Conservation (phyloP, 2,888 invertebrate species). For the Synanthedon myopaeformis region DNA sequence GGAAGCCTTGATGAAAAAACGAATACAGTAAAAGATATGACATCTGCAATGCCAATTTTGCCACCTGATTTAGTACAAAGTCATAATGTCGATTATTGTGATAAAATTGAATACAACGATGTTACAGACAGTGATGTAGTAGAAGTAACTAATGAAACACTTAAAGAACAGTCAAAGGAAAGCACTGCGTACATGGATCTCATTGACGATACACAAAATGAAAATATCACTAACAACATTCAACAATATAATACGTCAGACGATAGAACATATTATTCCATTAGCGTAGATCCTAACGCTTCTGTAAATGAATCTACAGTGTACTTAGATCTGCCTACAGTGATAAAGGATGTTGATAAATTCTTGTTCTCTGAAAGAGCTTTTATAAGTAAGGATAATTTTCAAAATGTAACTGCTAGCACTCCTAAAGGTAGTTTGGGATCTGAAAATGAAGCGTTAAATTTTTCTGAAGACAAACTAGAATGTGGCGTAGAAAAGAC, state of each 20-base stretch:
- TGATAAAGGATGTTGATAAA: constrained; percentile 32
- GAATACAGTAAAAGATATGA: constrained; percentile 11
- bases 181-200: constrained; percentile 54
- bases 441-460: constrained; percentile 13
- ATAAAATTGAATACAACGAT: neutral
- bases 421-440: constrained; percentile 32
- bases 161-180: constrained; percentile 13
- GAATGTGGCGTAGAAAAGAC: constrained; percentile 29
- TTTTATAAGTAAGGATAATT: constrained; percentile 19
- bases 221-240: constrained; percentile 16
- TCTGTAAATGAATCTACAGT: constrained; percentile 46
- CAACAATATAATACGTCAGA: neutral
- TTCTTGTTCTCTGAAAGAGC: constrained; percentile 45
- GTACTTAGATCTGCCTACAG: constrained; percentile 55
- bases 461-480: neutral
- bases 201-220: constrained; percentile 34
- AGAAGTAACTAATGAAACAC: neutral
- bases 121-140: neutral
- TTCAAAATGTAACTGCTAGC: constrained; percentile 28
- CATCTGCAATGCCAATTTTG: constrained; percentile 15
- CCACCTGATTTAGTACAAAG: constrained; percentile 56
- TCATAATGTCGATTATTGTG: constrained; percentile 15
- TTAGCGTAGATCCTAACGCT: constrained; percentile 19
- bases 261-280: neutral
- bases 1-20: neutral